Evolutionary conservation across 1,140 invertebrate genomes (phyloP).

Genomic region (Drosophila arizonae): DNA sequence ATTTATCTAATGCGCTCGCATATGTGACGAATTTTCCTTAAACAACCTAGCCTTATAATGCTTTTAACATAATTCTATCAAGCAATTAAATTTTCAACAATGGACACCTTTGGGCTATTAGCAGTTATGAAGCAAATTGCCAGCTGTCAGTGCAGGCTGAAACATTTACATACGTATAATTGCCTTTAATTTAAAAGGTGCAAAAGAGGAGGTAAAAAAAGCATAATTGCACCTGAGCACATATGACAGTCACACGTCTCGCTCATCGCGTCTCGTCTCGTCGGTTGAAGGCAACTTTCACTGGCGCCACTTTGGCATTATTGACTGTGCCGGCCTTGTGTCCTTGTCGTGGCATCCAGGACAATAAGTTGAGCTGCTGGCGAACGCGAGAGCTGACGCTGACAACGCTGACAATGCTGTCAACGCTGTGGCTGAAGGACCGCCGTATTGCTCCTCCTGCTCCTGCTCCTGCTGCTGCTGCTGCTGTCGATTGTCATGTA

Average conservation of each 20-base stretch:
- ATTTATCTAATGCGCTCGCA: too few relatives aligned
- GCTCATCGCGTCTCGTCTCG: conserved; percentile 1
- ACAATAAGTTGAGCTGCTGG: conserved; percentile 30
- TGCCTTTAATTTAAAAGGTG: conserved; percentile 71
- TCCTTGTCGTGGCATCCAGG: conserved; percentile 21
- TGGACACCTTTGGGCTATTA: background rate
- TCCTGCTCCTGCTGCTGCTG: background rate
- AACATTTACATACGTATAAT: conserved; percentile 66
- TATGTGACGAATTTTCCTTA: too few relatives aligned
- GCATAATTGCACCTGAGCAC: conserved; percentile 56
- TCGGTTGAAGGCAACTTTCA: conserved; percentile 17
- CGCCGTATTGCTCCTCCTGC: background rate
- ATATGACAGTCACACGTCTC: conserved; percentile 6
- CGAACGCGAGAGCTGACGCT: conserved; percentile 38
- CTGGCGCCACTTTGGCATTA: conserved; percentile 32
- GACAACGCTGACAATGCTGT: conserved; percentile 65
- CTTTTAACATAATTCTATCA: too few relatives aligned
- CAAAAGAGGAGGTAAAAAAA: conserved; percentile 34
- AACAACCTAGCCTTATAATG: too few relatives aligned
- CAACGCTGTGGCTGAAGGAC: conserved; percentile 38
- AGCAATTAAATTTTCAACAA: conserved; percentile 9
- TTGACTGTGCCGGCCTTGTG: conserved; percentile 39
- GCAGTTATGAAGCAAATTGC: background rate
- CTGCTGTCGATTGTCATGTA: conserved; percentile 59
- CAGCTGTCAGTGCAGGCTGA: conserved; percentile 13